phyloP scores from a whole-genome alignment of 2,797 vertebrate genomes.

The Oreochromis grahami region DNA sequence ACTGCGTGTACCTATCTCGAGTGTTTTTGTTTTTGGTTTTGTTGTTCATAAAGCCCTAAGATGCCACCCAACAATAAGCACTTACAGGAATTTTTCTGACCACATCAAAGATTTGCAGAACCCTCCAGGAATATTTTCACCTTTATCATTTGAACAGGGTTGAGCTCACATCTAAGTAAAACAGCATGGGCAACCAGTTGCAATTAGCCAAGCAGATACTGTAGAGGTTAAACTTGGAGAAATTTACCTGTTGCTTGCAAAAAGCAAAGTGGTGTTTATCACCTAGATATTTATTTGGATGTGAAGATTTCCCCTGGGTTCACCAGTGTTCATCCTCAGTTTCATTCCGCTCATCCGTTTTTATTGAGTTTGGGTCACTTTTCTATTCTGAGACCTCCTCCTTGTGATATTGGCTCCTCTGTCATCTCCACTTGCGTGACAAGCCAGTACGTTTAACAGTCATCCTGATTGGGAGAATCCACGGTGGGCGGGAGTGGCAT shows the following conservation, averaged over 20 bases:
- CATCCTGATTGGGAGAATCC: conserved; percentile 15
- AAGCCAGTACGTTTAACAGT: conserved; percentile 19
- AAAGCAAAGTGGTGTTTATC: background rate
- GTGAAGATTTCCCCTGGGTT: conserved; percentile 21
- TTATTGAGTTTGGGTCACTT: conserved; percentile 33
- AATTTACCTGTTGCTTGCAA: background rate
- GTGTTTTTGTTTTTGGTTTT: background rate
- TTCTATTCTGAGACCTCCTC: background rate
- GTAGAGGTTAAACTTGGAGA: background rate
- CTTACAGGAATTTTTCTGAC: background rate
- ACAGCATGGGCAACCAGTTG: background rate
- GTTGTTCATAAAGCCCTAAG: background rate
- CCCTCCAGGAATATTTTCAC: background rate
- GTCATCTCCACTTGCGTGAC: conserved; percentile 38
- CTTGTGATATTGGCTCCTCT: conserved; percentile 36
- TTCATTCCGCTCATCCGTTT: conserved; percentile 15
- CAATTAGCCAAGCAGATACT: background rate
- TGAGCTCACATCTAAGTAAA: background rate
- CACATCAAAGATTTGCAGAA: background rate
- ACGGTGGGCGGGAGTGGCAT: background rate
- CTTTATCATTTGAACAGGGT: background rate
- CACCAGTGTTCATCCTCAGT: background rate
- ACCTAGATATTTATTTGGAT: conserved; percentile 24
- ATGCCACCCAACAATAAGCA: background rate
- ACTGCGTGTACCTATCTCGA: background rate